Percentiles rank a stretch among this genome's conserved stretches.
Conservation (phyloP, 2,888 invertebrate genomes). For the Nymphalis polychloros region DNA sequence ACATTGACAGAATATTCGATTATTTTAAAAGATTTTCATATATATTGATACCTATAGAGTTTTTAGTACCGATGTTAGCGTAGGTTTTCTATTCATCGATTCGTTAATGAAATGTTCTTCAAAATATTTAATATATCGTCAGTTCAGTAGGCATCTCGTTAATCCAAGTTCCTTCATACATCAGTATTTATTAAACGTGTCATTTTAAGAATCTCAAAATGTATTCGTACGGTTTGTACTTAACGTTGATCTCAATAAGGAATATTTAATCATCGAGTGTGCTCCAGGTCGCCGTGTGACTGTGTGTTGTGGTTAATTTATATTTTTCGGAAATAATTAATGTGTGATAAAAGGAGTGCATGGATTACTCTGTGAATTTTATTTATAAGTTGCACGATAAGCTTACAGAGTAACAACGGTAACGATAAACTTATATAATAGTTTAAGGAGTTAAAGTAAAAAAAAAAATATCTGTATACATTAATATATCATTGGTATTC, state of each 20-base stretch:
- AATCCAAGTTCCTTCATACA: conserved; percentile 36
- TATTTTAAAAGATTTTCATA: conserved; percentile 9
- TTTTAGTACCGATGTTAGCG: conserved; percentile 1
- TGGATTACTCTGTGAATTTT: background rate
- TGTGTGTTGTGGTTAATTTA: conserved; percentile 24
- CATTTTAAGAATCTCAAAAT: conserved; percentile 38
- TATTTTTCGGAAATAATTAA: conserved; percentile 4
- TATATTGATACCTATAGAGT: background rate
- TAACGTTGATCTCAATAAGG: conserved; percentile 29
- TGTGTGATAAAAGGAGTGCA: conserved; percentile 1
- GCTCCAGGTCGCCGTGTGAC: background rate
- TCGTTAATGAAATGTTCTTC: background rate
- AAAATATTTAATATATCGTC: conserved; percentile 6
- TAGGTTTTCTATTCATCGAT: background rate
- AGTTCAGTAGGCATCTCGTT: conserved; percentile 22
- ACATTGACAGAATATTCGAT: conserved; percentile 3
- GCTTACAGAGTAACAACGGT: background rate
- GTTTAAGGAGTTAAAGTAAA: background rate
- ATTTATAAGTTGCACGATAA: conserved; percentile 5
- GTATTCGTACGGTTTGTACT: conserved; percentile 19
- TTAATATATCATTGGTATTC: conserved; percentile 1
- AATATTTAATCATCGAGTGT: conserved; percentile 7
- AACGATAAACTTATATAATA: background rate
- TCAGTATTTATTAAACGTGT: conserved; percentile 36
- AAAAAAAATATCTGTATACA: background rate